Conservation (phyloP, 2,888 invertebrate species). For the Euclidia mi region DNA sequence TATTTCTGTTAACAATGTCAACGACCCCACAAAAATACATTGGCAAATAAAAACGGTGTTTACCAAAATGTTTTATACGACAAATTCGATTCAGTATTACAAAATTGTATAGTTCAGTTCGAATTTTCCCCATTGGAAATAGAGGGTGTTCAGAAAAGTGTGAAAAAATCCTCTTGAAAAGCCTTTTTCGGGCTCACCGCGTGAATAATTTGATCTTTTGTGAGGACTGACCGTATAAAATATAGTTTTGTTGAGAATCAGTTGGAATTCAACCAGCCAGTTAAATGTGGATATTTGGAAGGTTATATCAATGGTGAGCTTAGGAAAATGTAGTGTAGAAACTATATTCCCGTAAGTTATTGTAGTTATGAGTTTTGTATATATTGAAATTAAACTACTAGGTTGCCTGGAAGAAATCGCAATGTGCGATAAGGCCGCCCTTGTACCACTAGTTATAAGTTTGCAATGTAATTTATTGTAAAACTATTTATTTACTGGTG, state of each 20-base stretch:
- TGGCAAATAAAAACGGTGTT: slow-evolving; percentile 9
- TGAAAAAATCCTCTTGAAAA: slow-evolving; percentile 48
- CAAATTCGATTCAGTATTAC: slow-evolving; percentile 5
- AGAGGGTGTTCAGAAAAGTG: slow-evolving; percentile 49
- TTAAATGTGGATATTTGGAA: neutral
- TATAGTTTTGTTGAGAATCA: slow-evolving; percentile 16
- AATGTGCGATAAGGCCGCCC: no score
- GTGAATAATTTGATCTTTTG: slow-evolving; percentile 57
- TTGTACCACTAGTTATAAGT: no score
- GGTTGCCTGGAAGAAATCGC: no score
- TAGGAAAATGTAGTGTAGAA: neutral
- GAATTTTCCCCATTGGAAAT: slow-evolving; percentile 30
- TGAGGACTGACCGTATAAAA: slow-evolving; percentile 26
- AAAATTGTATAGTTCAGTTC: slow-evolving; percentile 6
- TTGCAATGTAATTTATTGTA: no score
- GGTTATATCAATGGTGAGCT: neutral
- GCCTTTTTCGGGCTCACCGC: slow-evolving; percentile 37
- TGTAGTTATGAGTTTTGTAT: no score
- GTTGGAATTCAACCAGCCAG: slow-evolving; percentile 3
- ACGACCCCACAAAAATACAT: no score
- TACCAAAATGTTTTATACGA: slow-evolving; percentile 8
- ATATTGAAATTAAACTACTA: no score
- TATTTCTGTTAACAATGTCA: no score
- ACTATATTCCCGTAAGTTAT: no score
- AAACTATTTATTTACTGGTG: no score